Evolutionary conservation across 2,888 invertebrate species (phyloP), one percentile per base, ranked within the genome.

Genomic region (Piscicola geometra): DNA sequence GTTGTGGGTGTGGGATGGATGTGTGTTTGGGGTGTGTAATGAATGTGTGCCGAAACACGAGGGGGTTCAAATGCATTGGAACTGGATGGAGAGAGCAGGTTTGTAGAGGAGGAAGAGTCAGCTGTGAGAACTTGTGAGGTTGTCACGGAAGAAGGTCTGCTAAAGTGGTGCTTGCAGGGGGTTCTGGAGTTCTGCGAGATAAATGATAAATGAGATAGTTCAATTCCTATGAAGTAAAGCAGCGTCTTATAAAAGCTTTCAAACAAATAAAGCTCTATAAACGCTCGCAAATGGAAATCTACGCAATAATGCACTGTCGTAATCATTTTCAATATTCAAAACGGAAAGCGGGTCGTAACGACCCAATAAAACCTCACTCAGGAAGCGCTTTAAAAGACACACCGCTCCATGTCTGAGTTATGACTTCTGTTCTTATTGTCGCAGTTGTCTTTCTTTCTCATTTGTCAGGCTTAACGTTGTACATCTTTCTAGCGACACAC

Each of bases 261-360:
- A 5, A 25, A 21, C n/a, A 21, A 56, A 56, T 56, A 25, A 56
- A 56, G n/a, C 25, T 18, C 3, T 56, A 5, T 56, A 21, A 56
- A 25, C 60, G 25, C 25, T n/a, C 3, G n/a, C n/a, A 56, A 56
- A 56, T 56, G 60, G 25, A 56, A 56, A 56, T 21, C 9, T 56
- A 56, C 25, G 60, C 60, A 56, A 56, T 56, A 56, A 25, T 56
- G 25, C 60, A 21, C 5, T 18, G 50, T 56, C n/a, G n/a, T n/a
- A 56, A 56, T 56, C 25, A 56, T 56, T 18, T 56, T 56, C n/a
- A 56, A 56, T 56, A 56, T 56, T 56, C 60, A 18, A 56, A 56
- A 21, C 12, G 9, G n/a, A 25, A 9, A 3, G 60, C 60, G 5
- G 21, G 21, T 25, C 21, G 5, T 56, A 25, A 15, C n/a, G 60